Conservation (phyloP, 37 sponge, comb jelly and placozoan genomes). For the Chondrosia reniformis region DNA sequence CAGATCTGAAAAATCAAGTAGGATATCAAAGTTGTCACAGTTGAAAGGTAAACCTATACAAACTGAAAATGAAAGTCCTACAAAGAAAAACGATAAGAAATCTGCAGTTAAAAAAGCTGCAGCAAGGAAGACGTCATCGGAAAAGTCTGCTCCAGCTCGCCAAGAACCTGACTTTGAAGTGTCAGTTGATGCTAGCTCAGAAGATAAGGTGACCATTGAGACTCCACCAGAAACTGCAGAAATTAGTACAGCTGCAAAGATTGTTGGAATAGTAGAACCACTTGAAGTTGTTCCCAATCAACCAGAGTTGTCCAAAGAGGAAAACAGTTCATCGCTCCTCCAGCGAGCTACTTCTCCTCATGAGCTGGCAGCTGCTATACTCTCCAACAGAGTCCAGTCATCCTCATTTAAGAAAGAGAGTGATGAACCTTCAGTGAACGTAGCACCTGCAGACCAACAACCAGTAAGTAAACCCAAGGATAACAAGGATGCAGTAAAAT, state of each 20-base stretch:
- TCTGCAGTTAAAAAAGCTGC: neutral
- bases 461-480: neutral
- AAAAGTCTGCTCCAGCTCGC: neutral
- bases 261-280: neutral
- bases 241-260: neutral
- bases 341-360: slow-evolving; percentile 36
- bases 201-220: too few species aligned
- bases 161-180: neutral
- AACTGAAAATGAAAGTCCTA: neutral
- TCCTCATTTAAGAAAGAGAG: neutral
- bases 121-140: neutral
- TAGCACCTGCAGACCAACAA: neutral
- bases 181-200: neutral
- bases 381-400: slow-evolving; percentile 17
- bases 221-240: neutral
- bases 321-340: neutral
- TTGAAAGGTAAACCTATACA: neutral
- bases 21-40: too few species aligned
- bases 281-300: neutral
- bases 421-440: neutral
- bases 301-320: neutral
- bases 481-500: neutral
- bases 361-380: slow-evolving; percentile 53
- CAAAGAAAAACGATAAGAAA: neutral
- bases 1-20: neutral